A percentile compares a stretch with the other conserved stretches of the same genome.
Evolutionary conservation across 1,140 invertebrate genomes (phyloP).

Genomic region (Musca vetustissima): DNA sequence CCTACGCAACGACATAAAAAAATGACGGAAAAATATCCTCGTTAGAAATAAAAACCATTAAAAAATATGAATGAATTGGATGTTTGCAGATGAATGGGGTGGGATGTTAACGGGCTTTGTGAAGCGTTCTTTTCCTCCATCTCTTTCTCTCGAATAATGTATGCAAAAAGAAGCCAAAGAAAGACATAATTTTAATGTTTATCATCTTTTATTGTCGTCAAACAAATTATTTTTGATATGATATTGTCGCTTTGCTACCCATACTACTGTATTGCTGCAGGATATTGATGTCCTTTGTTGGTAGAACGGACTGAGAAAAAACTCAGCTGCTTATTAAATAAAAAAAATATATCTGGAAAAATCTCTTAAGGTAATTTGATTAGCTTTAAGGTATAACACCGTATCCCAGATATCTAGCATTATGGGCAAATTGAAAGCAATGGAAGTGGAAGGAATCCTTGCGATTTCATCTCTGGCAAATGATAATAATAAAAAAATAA

Average conservation of each 20-base stretch:
- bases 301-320: constrained; percentile 13
- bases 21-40: no score
- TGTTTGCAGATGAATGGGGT: no score
- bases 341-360: background rate
- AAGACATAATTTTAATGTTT: constrained; percentile 54
- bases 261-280: constrained; percentile 39
- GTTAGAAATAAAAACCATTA: no score
- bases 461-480: background rate
- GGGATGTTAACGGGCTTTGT: no score
- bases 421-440: background rate
- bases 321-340: constrained; percentile 24
- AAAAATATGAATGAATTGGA: no score
- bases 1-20: no score
- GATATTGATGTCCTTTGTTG: constrained; percentile 28
- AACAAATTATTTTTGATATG: constrained; percentile 55
- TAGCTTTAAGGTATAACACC: constrained; percentile 17
- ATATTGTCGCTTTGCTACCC: background rate
- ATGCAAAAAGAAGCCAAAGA: no score
- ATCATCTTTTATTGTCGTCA: constrained; percentile 56
- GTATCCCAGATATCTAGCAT: background rate
- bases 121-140: no score
- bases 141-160: no score
- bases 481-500: constrained; percentile 23
- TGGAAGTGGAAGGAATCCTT: constrained; percentile 7
- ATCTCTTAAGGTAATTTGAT: constrained; percentile 26